Base-by-base conservation (phyloP, 2,113 vertebrate species). In the Astur gentilis region DNA sequence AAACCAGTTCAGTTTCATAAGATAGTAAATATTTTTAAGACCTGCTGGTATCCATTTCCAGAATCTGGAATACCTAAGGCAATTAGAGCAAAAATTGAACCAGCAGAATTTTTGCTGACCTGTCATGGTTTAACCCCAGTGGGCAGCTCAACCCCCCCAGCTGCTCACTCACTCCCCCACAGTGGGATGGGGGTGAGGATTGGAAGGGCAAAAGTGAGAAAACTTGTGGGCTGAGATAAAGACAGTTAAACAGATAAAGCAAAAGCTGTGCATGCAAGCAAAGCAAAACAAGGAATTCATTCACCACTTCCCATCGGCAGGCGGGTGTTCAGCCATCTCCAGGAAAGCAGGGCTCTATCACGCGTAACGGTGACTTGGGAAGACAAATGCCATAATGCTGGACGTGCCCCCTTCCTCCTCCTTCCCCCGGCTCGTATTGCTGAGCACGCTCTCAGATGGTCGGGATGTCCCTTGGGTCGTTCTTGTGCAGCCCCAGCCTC, bases 121-220 rank as follows among this genome's bases (percentile, higher is more conserved):
- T 26, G 17, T 47, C 5, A 0, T 64, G 25, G 8, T 60, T 80
- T 83, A 80, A 86, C 19, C 44, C 32, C 8, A 1, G 5, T 50
- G 34, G 16, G 45, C 72, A 61, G 55, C 69, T 89, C 34, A 77
- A 67, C 40, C 14, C 31, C 36, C 3, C 0, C 42, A 64, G 42
- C 49, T 1, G 6, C 70, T 69, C 0, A 0, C 25, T 73, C 23
- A 7, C 27, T 40, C 7, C 22, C 36, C 13, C 6, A 1, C 61
- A 18, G 23, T 14, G 42, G 34, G 18, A 27, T 31, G 23, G 34
- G n/a, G 23, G 4, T 27, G 27, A 93, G 42, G 54, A 83, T 36
- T 1, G 4, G 29, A 52, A 90, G 18, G 47, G 9, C 12, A 76
- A 71, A 86, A 76, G 45, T 27, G 16, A 50, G 38, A 84, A 81